A percentile compares a stretch with the other conserved stretches of the same genome.
Conservation (phyloP, 1,140 invertebrate genomes). For the Agrypnia vestita region DNA sequence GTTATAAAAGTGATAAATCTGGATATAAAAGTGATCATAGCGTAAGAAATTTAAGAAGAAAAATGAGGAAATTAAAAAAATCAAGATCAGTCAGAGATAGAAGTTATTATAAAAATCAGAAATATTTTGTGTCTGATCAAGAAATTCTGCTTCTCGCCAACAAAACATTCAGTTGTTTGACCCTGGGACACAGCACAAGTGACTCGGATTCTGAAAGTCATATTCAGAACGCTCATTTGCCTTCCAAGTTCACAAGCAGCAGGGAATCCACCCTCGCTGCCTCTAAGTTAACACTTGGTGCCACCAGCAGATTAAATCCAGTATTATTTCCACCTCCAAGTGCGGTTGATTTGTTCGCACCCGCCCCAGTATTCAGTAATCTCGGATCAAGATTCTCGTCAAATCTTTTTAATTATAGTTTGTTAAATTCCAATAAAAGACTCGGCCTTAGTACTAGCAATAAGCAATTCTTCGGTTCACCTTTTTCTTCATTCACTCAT, state of each 20-base stretch:
- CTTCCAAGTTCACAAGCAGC: conserved; percentile 55
- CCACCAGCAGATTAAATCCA: conserved; percentile 39
- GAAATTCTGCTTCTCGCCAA: conserved; percentile 70
- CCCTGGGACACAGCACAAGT: conserved; percentile 69
- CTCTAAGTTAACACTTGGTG: conserved; percentile 54
- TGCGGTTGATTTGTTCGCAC: conserved; percentile 70
- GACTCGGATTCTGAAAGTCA: conserved; percentile 69
- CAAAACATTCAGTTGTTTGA: conserved; percentile 71
- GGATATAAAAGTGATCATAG: conserved; percentile 76
- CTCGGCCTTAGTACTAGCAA: conserved; percentile 50
- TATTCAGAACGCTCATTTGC: conserved; percentile 49
- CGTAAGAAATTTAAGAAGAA: conserved; percentile 70
- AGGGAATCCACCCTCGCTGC: conserved; percentile 29
- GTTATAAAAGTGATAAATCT: conserved; percentile 75
- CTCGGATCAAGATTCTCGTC: conserved; percentile 68
- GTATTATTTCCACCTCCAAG: conserved; percentile 33
- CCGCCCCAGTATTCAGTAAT: conserved; percentile 71
- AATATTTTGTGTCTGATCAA: conserved; percentile 73
- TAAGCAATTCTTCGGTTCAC: conserved; percentile 53
- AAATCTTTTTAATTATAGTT: conserved; percentile 64
- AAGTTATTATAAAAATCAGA: conserved; percentile 72
- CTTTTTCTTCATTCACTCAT: conserved; percentile 66
- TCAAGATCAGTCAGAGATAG: conserved; percentile 71
- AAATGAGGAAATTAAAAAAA: conserved; percentile 72
- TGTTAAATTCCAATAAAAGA: conserved; percentile 55